Conservation (phyloP, 2,113 vertebrate genomes). For the Pygoscelis antarcticus region DNA sequence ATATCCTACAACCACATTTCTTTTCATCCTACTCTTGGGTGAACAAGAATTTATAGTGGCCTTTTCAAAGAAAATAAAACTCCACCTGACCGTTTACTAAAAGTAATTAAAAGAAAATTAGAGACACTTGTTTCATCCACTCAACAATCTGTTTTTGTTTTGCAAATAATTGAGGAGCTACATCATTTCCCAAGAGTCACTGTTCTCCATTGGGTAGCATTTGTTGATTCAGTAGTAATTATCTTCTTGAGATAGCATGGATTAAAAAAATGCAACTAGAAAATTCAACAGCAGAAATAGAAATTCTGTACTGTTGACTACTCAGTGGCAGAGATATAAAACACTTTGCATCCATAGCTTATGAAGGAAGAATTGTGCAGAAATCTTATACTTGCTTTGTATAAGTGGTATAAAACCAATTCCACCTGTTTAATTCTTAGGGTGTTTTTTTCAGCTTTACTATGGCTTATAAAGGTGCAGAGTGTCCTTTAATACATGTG, state of each 20-base stretch:
- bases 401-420: neutral
- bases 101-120: neutral
- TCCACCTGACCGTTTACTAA: neutral
- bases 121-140: neutral
- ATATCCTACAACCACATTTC: neutral
- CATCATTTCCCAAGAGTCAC: neutral
- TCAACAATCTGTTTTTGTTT: neutral
- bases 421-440: neutral
- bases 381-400: neutral
- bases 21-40: neutral
- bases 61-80: neutral
- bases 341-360: neutral
- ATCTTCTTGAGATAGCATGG: neutral
- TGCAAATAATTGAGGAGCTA: neutral
- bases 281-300: neutral
- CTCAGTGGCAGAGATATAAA: neutral
- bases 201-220: neutral
- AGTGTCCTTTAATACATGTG: neutral
- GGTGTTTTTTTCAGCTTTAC: neutral
- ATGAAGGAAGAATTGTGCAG: neutral
- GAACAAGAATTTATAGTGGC: neutral
- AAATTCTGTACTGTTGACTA: neutral
- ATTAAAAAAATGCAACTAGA: neutral
- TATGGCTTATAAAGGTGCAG: neutral
- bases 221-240: neutral